Evolutionary conservation across 2,113 vertebrate genomes (phyloP).

Genomic region (Eurypyga helias): DNA sequence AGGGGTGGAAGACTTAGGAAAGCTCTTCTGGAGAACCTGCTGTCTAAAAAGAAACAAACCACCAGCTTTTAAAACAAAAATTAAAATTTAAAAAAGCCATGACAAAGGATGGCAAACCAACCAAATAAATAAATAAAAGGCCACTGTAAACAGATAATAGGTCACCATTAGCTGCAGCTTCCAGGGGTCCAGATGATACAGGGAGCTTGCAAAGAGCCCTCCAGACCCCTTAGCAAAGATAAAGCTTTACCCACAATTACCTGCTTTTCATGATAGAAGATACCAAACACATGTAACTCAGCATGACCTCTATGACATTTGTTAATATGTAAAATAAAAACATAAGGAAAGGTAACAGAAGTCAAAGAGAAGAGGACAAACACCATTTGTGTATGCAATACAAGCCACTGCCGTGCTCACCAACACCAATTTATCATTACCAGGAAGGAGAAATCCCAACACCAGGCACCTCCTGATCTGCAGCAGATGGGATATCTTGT

Average conservation of each 20-base stretch:
- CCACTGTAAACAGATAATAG: background rate
- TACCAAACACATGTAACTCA: background rate
- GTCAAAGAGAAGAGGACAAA: background rate
- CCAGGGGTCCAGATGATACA: background rate
- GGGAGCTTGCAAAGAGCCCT: background rate
- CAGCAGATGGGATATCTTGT: background rate
- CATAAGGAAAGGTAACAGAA: background rate
- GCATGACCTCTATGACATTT: background rate
- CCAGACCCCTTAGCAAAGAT: background rate
- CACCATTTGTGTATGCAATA: background rate
- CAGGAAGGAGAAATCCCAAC: slow-evolving; percentile 2
- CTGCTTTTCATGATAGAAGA: background rate
- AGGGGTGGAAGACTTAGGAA: background rate
- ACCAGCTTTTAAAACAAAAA: background rate
- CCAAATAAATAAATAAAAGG: background rate
- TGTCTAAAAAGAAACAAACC: background rate
- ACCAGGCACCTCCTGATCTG: background rate
- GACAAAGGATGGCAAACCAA: background rate
- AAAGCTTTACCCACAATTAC: background rate
- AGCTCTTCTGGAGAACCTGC: background rate
- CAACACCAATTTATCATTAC: background rate
- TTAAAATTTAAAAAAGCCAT: background rate
- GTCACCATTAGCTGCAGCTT: background rate
- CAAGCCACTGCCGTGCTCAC: background rate
- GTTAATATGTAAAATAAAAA: background rate